Conservation (phyloP, 2,797 vertebrate genomes). For the Gymnothorax javanicus region DNA sequence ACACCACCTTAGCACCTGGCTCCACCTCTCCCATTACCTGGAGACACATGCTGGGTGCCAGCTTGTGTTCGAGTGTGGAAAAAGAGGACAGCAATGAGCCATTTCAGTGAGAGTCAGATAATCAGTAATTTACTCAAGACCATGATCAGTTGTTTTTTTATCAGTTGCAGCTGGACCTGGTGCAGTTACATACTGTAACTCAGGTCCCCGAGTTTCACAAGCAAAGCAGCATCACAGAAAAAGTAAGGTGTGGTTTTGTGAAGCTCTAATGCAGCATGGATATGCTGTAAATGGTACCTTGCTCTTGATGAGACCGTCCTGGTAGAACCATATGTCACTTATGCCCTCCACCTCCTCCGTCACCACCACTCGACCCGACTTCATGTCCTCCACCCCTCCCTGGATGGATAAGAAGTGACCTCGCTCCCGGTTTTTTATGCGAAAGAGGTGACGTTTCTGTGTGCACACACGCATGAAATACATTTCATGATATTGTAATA, state of each 20-base stretch:
- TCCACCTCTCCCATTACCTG: slow-evolving; percentile 87
- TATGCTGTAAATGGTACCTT: slow-evolving; percentile 73
- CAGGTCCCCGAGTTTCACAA: not conserved
- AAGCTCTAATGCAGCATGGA: no score
- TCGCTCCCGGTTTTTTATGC: slow-evolving; percentile 76
- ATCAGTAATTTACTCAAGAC: no score
- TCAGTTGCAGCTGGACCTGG: not conserved
- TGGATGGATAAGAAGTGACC: slow-evolving; percentile 80
- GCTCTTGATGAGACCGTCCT: slow-evolving; percentile 89
- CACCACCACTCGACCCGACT: slow-evolving; percentile 85
- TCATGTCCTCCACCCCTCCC: slow-evolving; percentile 84
- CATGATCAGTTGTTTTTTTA: no score
- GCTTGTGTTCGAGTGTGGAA: slow-evolving; percentile 58
- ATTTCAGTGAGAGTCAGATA: not conserved
- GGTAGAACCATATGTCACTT: slow-evolving; percentile 88
- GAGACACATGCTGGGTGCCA: slow-evolving; percentile 82
- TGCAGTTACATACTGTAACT: not conserved
- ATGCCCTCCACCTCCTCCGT: slow-evolving; percentile 70
- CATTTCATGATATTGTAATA: not conserved
- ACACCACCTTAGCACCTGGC: slow-evolving; percentile 79
- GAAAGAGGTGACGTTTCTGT: slow-evolving; percentile 84
- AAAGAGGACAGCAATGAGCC: not conserved
- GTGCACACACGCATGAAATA: fast-evolving
- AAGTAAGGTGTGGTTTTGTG: not conserved
- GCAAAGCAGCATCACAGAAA: not conserved